Base-by-base conservation (phyloP, 2,888 invertebrate species). In the Hirtodrosophila trivittata region DNA sequence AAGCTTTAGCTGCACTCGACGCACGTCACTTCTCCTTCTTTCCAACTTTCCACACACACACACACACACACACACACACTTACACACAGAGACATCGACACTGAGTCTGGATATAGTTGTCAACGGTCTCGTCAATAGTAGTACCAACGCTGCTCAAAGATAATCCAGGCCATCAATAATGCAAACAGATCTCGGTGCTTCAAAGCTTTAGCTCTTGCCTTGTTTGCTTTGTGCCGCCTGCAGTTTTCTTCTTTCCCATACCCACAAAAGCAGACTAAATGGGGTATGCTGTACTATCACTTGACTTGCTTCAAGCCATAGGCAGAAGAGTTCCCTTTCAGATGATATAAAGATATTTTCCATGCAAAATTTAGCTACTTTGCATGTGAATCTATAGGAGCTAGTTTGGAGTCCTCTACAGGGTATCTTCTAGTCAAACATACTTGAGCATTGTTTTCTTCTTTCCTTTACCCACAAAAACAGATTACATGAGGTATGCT, bases 101-200 rank as follows among this genome's bases (percentile, higher is more conserved):
- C 12, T 28, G 42, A 58, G 46, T 37, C 38, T 52, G 26, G 12
- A 39, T 58, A 59, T 50, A 69, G 80, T 77, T 83, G 77, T 73
- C 83, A 78, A 52, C 63, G 66, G 57, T 66, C 58, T 63, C 57
- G 64, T 77, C 78, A 72, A 74, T 72, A 60, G 58, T 25, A 43
- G 56, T 47, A 59, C 49, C 47, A 45, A 60, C 62, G 56, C 59
- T 62, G 69, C 67, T 67, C 74, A 66, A 65, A 74, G 76, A 82
- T 82, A 84, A 84, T 81, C 82, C 78, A 74, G 82, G 71, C 82
- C 82, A 82, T 82, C 82, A 82, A 82, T 84, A 82, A 84, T 84
- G 70, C 84, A 82, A 82, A 82, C 84, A 83, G 76, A 66, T 82
- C 75, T 63, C 65, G 52, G 41, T 67, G 63, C 54, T 58, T 45